Evolutionary conservation across 2,113 vertebrate species (phyloP).

Genomic region (Periophthalmodon schlosseri): DNA sequence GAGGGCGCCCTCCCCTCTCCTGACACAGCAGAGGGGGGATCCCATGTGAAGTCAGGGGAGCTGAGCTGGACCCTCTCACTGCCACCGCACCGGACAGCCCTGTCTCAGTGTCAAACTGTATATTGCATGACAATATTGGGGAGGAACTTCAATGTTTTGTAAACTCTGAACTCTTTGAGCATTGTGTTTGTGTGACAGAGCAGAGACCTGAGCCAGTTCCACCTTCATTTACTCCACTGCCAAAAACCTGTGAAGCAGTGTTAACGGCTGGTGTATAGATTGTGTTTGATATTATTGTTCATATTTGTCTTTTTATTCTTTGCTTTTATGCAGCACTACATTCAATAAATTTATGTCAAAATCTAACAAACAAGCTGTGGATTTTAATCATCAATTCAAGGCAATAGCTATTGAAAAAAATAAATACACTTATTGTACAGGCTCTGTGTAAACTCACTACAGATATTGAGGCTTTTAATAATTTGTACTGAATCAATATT

Average conservation of each 20-base stretch:
- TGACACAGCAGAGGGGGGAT: conserved; percentile 40
- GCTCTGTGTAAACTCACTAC: neutral
- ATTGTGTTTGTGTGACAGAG: conserved; percentile 73
- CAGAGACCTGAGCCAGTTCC: conserved; percentile 55
- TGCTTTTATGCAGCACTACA: conserved; percentile 62
- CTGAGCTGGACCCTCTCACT: conserved; percentile 61
- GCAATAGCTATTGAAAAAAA: too few species aligned
- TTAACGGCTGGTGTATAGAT: conserved; percentile 64
- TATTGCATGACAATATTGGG: conserved; percentile 80
- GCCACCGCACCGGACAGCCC: conserved; percentile 61
- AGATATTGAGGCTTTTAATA: neutral
- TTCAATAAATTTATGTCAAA: conserved; percentile 60
- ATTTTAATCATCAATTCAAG: neutral
- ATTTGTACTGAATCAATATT: neutral
- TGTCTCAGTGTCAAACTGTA: conserved; percentile 75
- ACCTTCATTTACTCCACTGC: conserved; percentile 40
- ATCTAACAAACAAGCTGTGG: conserved; percentile 8
- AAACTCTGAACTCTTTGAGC: conserved; percentile 70
- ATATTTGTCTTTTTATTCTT: conserved; percentile 65
- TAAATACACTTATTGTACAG: neutral
- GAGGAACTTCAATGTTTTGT: conserved; percentile 78
- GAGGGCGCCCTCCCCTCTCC: conserved; percentile 29
- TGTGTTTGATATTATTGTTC: conserved; percentile 69
- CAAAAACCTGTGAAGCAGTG: conserved; percentile 56
- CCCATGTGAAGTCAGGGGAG: conserved; percentile 30